Percentiles rank a stretch among this genome's conserved stretches.
Evolutionary conservation across 2,113 vertebrate species (phyloP).

Genomic region (Urocynchramus pylzowi): DNA sequence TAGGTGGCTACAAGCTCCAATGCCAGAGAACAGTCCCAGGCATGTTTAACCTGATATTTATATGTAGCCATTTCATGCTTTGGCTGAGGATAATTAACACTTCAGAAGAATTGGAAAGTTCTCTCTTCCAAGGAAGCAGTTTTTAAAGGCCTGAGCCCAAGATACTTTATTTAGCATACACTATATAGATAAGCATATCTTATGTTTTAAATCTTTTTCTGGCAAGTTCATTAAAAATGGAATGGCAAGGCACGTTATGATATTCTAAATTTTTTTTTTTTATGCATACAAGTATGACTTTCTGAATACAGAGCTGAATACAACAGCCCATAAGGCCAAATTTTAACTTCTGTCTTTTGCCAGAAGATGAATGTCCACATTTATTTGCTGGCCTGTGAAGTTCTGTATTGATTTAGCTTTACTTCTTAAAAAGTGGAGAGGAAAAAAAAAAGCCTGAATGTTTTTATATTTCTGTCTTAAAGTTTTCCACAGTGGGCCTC

Average conservation of each 20-base stretch:
- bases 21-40: background rate
- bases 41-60: background rate
- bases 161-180: background rate
- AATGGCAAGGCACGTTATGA: background rate
- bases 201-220: background rate
- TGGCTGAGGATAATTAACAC: background rate
- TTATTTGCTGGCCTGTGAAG: background rate
- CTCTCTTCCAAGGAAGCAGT: background rate
- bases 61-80: background rate
- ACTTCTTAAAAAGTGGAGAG: background rate
- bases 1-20: background rate
- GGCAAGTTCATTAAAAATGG: background rate
- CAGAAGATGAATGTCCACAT: background rate
- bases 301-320: background rate
- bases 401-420: background rate
- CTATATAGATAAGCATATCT: background rate
- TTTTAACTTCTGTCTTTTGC: background rate
- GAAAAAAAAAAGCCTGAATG: background rate
- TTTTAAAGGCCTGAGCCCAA: background rate
- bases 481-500: background rate
- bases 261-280: background rate
- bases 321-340: background rate
- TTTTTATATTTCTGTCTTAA: background rate
- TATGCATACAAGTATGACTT: background rate
- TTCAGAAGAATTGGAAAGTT: background rate